Evolutionary conservation across 2,113 vertebrate species (phyloP), one percentile per base, ranked within the genome.

Genomic region (Rhipidura dahli): DNA sequence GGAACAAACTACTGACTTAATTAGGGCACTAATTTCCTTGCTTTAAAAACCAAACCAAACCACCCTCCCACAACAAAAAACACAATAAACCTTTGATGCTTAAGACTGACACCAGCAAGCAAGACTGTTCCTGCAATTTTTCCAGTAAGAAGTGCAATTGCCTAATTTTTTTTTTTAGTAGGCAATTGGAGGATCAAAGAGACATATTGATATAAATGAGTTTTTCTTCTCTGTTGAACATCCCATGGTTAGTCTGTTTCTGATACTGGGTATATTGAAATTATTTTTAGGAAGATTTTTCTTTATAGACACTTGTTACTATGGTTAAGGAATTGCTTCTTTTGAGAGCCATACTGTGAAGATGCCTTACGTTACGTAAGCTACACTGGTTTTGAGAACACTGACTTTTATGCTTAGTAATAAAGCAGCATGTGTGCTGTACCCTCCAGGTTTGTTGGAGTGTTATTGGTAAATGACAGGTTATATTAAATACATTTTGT

Each of bases 1-100:
- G 98, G 98, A 92, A 98, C 98, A 37, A 80, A 90, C 13, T 98
- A 98, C 70, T 98, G 61, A 98, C 22, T 66, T n/a, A 77, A 33
- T 27, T 86, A 17, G 42, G 6, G 49, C 20, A 10, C 10, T 60
- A 11, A 31, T 93, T 90, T 93, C 26, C 42, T 70, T 93, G 35
- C 15, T 76, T 85, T 22, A n/a, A 80, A 59, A 83, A 63, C n/a
- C 49, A 63, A 51, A 51, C 19, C 44, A 54, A 37, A 6, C 26
- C 15, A 28, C 7, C 7, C 12, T 42, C 20, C 33, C 14, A 23
- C 40, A 44, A 26, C 5, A 19, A 44, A 49, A 39, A 37, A 2
- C 20, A 8, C 12, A 51, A n/a, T 50, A 45, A 45, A 88, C 5
- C 15, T 19, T 49, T 94, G 26, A 27, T 92, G 22, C 7, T 90